Base-by-base conservation (phyloP, 2,113 vertebrate species). In the Choloepus hoffmanni region DNA sequence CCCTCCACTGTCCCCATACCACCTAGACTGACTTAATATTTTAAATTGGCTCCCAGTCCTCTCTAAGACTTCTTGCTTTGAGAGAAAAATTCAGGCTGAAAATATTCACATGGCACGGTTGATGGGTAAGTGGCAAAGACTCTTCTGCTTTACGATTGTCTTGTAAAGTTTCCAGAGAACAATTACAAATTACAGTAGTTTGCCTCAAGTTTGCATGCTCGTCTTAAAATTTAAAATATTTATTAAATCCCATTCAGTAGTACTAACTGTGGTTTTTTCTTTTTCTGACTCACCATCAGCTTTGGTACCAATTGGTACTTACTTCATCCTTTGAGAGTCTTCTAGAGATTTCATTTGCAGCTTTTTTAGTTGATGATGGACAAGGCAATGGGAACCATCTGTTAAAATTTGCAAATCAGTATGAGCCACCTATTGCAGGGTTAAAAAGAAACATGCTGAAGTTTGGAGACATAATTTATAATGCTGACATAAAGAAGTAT, bases 81-180 rank as follows among this genome's bases (percentile, higher is more conserved):
- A 96, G 81, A 87, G 95, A 87, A 96, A 95, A 95, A 94, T 85
- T 93, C 36, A 14, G 40, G 86, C 94, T 97, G 96, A 96, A 92
- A 94, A 73, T 58, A 45, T 55, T 67, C 74, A 15, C 9, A 48
- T 26, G 60, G 23, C 67, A 48, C 4, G 24, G 43, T 2, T 65
- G 84, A 85, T 93, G 89, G 98, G 94, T 97, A 87, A 90, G 84
- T 30, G 36, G 63, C 18, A 78, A 62, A 79, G 85, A 96, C 91
- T 92, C 87, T 76, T 83, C 90, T 70, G 88, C 83, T 73, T 67
- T 78, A 62, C 24, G 96, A 97, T 88, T 96, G 90, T 65, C 76
- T 55, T 94, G 94, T 92, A 81, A 74, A 85, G 63, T 95, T 96
- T 97, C 95, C 96, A 96, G 95, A 95, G 95, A 73, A 36, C 60